Conservation (phyloP, 2,113 vertebrate species). For the Amia ocellicauda region DNA sequence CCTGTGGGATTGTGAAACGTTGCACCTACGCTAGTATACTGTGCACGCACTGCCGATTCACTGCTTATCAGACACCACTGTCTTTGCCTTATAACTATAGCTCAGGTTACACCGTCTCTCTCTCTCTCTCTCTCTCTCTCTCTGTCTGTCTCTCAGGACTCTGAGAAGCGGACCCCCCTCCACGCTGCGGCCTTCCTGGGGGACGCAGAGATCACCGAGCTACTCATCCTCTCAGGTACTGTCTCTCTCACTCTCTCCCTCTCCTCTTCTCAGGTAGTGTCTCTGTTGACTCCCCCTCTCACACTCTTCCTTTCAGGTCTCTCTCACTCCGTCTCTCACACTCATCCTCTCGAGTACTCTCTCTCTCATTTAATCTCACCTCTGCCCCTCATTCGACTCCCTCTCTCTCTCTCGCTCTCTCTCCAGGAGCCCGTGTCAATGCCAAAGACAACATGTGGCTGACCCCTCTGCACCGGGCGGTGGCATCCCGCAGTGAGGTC, state of each 20-base stretch:
- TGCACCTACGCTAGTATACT: too few relatives aligned
- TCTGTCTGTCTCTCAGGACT: slow-evolving; percentile 64
- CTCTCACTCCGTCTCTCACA: neutral
- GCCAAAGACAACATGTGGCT: slow-evolving; percentile 99
- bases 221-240: slow-evolving; percentile 93
- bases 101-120: too few relatives aligned
- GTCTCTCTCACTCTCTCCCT: neutral
- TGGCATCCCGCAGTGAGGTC: slow-evolving; percentile 93
- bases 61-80: too few relatives aligned
- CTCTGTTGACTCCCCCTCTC: slow-evolving; percentile 1
- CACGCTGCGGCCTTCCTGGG: slow-evolving; percentile 91
- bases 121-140: too few relatives aligned
- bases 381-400: neutral
- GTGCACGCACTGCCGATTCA: too few relatives aligned
- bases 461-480: slow-evolving; percentile 91
- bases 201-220: slow-evolving; percentile 92
- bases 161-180: slow-evolving; percentile 90
- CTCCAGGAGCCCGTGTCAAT: slow-evolving; percentile 88
- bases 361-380: neutral
- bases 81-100: too few relatives aligned
- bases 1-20: too few relatives aligned
- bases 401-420: neutral
- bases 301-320: neutral
- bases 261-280: slow-evolving; percentile 27
- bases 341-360: neutral